Evolutionary conservation across 2,888 invertebrate species (phyloP).

Genomic region (Drosophila lutescens): DNA sequence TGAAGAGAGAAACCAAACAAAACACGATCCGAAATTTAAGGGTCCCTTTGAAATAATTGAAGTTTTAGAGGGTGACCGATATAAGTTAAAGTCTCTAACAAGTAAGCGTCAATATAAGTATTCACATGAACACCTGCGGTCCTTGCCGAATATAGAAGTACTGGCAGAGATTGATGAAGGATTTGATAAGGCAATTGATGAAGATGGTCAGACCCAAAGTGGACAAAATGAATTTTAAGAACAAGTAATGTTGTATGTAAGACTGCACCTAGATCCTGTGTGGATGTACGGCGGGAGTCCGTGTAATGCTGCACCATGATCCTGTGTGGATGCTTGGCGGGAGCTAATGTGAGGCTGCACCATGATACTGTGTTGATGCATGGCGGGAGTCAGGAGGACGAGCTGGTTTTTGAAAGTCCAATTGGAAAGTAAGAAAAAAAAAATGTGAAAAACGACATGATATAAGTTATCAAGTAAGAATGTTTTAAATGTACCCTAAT

Average conservation of each 20-base stretch:
- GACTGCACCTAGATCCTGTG: no score
- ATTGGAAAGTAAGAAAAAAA: not conserved
- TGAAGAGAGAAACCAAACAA: no score
- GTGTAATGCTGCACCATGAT: not conserved
- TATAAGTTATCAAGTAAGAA: not conserved
- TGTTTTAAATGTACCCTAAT: not conserved
- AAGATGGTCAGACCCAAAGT: not conserved
- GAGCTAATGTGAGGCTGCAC: not conserved
- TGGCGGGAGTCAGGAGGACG: not conserved
- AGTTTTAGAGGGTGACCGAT: no score
- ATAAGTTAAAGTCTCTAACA: no score
- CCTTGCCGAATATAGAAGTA: no score
- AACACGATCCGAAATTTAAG: no score
- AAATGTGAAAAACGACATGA: not conserved
- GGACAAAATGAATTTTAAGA: not conserved
- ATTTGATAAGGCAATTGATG: no score
- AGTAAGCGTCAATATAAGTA: no score
- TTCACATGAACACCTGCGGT: no score
- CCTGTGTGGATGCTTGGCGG: not conserved
- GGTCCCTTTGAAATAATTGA: no score
- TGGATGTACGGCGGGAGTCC: not conserved
- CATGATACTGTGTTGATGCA: not conserved
- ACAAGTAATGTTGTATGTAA: not conserved
- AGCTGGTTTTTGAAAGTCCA: not conserved
- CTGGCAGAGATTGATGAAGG: no score